Evolutionary conservation across 1,140 invertebrate species (phyloP), one percentile per base, ranked within the genome.

Genomic region (Macrocentrus cingulum): DNA sequence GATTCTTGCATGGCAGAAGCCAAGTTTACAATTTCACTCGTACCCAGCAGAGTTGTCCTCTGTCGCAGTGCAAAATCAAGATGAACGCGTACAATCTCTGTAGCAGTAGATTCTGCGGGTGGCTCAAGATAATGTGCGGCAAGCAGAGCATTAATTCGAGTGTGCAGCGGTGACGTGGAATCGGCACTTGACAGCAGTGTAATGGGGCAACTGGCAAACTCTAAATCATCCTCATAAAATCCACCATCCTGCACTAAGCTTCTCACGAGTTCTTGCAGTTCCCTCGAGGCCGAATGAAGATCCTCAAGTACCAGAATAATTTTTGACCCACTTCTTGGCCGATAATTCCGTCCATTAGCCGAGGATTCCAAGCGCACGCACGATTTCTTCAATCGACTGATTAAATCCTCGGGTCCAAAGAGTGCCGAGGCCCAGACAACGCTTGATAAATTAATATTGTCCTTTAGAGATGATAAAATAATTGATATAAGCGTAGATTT

Each of bases 191-290:
- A 71, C 20, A 80, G 55, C 2, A 75, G 42, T 0, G 68, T 73
- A 34, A 79, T 13, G 0, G 75, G 68, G n/a, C 79, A 56, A 68
- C 61, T 75, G 0, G 77, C 76, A 49, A 79, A 80, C 63, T 74
- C 75, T 7, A 79, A 57, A 58, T 80, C 78, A 0, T 79, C 72
- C 45, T 80, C 78, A 51, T 79, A 70, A 42, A 79, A 79, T 54
- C 78, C 76, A 18, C 68, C 67, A 59, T 79, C 76, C 55, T 78
- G 73, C 15, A 80, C 58, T 2, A 80, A 44, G 41, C 79, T 66
- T 4, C 78, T 65, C 7, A 77, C 22, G 0, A 79, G 52, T 66
- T 80, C 77, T 73, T 80, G 45, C 19, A 79, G 65, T 39, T 69
- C 62, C 32, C 70, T 71, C 0, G 63, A 67, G 1, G 76, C 77